Conservation (phyloP, 2,797 vertebrate species). For the Falco biarmicus region DNA sequence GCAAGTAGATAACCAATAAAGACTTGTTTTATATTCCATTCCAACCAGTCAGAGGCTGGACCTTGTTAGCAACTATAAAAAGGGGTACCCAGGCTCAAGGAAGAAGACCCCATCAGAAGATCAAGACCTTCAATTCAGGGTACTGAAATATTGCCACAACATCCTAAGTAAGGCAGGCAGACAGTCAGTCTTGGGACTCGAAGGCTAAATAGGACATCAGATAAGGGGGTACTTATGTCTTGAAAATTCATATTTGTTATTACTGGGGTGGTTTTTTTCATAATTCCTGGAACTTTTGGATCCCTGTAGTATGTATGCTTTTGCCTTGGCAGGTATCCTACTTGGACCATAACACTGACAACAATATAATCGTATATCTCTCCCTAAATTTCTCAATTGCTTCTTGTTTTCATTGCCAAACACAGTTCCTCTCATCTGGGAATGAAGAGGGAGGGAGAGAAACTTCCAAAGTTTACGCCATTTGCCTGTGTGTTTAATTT, state of each 20-base stretch:
- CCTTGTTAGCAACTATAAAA: not conserved
- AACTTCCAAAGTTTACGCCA: not conserved
- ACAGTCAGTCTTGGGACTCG: not conserved
- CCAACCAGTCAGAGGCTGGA: not conserved
- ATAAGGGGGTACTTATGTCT: not conserved
- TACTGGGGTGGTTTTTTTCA: fast-evolving
- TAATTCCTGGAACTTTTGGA: not conserved
- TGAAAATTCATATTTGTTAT: not conserved
- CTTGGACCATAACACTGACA: not conserved
- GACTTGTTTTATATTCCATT: not conserved
- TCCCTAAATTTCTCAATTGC: not conserved
- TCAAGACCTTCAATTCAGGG: not conserved
- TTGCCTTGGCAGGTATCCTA: not conserved
- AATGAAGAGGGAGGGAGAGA: not conserved
- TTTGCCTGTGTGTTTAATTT: not conserved
- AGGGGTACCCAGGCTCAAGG: not conserved
- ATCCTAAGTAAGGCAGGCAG: not conserved
- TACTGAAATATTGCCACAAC: not conserved
- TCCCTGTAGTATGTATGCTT: not conserved
- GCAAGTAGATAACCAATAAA: not conserved
- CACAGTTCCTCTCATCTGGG: not conserved
- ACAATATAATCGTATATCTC: not conserved
- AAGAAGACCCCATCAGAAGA: not conserved
- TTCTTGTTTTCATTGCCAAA: not conserved
- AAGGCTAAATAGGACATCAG: not conserved